These are phyloP conservation scores for Bruchidius siliquastri DNA, from an alignment of 2,888 invertebrate genomes.

Conservation along the genomic window DNA sequence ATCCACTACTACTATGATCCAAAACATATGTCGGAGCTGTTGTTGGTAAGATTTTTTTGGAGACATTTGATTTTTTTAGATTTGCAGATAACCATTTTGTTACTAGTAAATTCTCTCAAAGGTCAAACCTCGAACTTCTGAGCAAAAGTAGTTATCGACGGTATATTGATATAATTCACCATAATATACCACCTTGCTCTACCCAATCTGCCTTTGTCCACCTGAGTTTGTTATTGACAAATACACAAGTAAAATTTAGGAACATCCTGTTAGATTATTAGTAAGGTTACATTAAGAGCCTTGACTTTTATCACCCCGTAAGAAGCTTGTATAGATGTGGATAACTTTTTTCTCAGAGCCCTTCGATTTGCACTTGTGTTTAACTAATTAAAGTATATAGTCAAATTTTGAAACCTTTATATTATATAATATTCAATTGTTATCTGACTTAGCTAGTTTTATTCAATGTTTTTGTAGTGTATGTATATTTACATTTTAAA, in stretches of 20 bases:
- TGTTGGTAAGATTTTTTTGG: no score
- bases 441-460: conserved; percentile 46
- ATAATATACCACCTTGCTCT: neutral
- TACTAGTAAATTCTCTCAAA: neutral
- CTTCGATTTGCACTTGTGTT: conserved; percentile 40
- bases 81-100: neutral
- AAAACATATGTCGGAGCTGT: no score
- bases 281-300: conserved; percentile 16
- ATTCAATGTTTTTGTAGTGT: conserved; percentile 47
- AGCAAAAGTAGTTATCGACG: neutral
- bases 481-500: conserved; percentile 40
- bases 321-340: conserved; percentile 41
- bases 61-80: neutral
- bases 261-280: conserved; percentile 33
- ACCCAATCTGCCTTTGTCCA: neutral
- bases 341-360: conserved; percentile 32
- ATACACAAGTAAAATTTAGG: conserved; percentile 27
- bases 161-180: neutral
- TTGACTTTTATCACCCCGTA: conserved; percentile 12
- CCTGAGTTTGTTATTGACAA: conserved; percentile 7
- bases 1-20: no score
- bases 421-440: conserved; percentile 44
- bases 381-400: conserved; percentile 31
- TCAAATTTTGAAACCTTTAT: conserved; percentile 38
- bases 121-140: neutral